Conservation (phyloP, 1,140 invertebrate species). For the Diachasma alloeum region DNA sequence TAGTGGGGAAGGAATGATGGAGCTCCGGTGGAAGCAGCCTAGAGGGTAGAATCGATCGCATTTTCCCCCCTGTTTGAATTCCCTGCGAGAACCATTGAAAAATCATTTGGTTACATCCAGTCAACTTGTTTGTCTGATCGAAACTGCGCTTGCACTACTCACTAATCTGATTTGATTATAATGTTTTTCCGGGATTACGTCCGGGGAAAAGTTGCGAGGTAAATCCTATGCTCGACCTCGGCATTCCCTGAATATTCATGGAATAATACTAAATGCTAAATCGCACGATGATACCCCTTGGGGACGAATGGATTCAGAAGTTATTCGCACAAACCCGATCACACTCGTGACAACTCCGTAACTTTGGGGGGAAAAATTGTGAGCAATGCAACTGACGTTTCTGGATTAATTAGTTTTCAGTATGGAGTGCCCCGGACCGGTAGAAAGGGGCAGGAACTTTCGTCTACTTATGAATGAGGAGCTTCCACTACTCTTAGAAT, state of each 20-base stretch:
- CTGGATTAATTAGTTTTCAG: conserved; percentile 49
- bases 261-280: neutral
- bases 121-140: neutral
- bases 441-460: conserved; percentile 78
- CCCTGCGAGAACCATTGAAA: neutral
- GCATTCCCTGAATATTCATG: neutral
- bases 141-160: conserved; percentile 1
- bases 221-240: neutral
- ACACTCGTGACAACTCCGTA: neutral
- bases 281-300: neutral
- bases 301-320: neutral
- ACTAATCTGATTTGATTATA: conserved; percentile 25
- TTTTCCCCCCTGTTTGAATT: neutral
- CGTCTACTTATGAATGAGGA: conserved; percentile 82
- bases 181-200: neutral
- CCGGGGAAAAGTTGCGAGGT: neutral
- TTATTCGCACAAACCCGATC: neutral
- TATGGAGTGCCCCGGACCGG: conserved; percentile 56
- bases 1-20: neutral
- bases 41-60: neutral
- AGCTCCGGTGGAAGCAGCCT: neutral
- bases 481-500: conserved; percentile 79
- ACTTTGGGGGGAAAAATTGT: neutral
- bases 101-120: neutral
- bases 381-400: neutral